Conservation (phyloP, 1,140 invertebrate species). For the Bombus ignitus region DNA sequence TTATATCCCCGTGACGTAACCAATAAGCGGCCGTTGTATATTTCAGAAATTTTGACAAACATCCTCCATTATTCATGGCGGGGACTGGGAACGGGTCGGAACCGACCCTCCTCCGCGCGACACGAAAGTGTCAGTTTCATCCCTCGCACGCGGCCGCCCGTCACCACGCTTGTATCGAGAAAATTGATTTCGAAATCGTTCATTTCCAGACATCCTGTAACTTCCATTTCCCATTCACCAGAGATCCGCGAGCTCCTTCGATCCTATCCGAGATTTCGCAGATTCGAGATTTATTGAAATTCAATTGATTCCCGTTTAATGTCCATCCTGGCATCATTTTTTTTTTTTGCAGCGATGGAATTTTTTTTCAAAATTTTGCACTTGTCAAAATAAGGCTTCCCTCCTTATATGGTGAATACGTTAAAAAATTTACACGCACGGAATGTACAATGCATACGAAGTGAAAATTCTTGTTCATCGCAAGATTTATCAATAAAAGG, state of each 20-base stretch:
- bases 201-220: constrained; percentile 58
- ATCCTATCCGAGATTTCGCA: background rate
- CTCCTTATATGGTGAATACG: fast-evolving
- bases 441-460: too few species aligned
- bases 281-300: constrained; percentile 9
- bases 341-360: too few species aligned
- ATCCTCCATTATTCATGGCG: constrained; percentile 79
- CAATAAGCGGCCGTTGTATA: constrained; percentile 58
- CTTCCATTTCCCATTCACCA: constrained; percentile 48
- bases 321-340: background rate
- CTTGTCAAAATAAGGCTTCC: too few species aligned
- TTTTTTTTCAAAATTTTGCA: too few species aligned
- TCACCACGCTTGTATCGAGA: constrained; percentile 58
- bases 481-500: too few species aligned
- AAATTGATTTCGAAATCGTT: constrained; percentile 71
- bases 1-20: constrained; percentile 41
- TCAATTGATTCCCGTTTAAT: constrained; percentile 29
- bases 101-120: constrained; percentile 62
- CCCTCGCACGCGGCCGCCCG: constrained; percentile 49
- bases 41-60: constrained; percentile 75
- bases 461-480: too few species aligned
- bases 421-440: too few species aligned
- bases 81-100: constrained; percentile 66
- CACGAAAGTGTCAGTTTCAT: constrained; percentile 70
- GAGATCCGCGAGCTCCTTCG: background rate